Base-by-base conservation (phyloP, 2,797 vertebrate genomes). In the Lithobates pipiens region DNA sequence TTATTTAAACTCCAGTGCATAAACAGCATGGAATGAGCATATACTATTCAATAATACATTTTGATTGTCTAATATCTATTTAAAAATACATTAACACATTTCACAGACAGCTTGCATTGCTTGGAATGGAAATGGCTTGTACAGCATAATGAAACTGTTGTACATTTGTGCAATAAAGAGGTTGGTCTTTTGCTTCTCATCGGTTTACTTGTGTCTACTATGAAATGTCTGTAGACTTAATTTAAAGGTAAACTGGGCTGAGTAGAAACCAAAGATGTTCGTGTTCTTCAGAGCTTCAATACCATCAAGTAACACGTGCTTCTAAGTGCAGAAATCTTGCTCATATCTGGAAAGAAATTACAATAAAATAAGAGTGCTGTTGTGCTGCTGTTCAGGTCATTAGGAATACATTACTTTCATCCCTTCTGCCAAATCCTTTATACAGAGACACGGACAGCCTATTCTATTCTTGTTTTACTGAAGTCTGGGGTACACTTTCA, bases 31-130 rank as follows among this genome's bases (percentile, higher is more conserved):
- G 25, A 34, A 67, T 44, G 29, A n/a, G 13, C 36, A 13, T 83
- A 21, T 29, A 44, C 29, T 65, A 69, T 42, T 57, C 36, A 21
- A 1, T 80, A 81, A 82, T 86, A 77, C 68, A 71, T 79, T 83
- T 63, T 74, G 42, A 18, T 15, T 77, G 34, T 77, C 72, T 73
- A 86, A 65, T 36, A 78, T 77, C 76, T 75, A 70, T 13, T 29
- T 25, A 32, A 80, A 57, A 86, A 79, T 63, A 83, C 77, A 69
- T 84, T 76, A 80, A 36, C 57, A 67, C 81, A 84, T 39, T 79
- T 27, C n/a, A 72, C 46, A 75, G 21, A 50, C 5, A 23, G 7
- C 25, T 32, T 79, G 65, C 65, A 29, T 29, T 67, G 10, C 65
- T 13, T 67, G 68, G 46, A 80, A 80, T 71, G 68, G 68, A 67